Evolutionary conservation across 1,140 invertebrate species (phyloP).

Genomic region (Doryteuthis pealeii): DNA sequence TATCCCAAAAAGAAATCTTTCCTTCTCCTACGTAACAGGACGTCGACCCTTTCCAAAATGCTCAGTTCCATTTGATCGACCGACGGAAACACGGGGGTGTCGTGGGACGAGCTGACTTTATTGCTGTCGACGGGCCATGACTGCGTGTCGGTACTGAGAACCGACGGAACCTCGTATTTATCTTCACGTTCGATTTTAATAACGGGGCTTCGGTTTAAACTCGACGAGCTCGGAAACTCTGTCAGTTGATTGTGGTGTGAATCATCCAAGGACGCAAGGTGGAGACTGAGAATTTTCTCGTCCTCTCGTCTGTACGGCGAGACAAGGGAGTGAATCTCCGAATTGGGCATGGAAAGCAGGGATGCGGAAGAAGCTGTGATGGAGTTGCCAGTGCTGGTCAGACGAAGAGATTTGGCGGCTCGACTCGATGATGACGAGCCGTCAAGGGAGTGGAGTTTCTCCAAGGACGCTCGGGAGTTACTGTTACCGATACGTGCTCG

Average conservation of each 20-base stretch:
- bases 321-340: background rate
- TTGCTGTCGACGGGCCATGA: background rate
- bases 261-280: background rate
- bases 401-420: background rate
- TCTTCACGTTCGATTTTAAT: slow-evolving; percentile 8
- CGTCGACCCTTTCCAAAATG: slow-evolving; percentile 11
- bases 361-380: background rate
- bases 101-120: background rate
- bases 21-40: background rate
- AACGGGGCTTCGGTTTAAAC: background rate
- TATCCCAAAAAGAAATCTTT: slow-evolving; percentile 14
- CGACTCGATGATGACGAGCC: background rate
- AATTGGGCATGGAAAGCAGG: background rate
- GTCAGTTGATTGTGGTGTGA: background rate
- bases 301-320: background rate
- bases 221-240: background rate
- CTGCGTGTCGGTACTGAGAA: background rate
- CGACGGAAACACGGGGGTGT: slow-evolving; percentile 9
- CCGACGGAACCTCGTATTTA: background rate
- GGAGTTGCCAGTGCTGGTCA: background rate
- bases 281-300: background rate
- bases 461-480: background rate
- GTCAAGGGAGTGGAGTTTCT: background rate
- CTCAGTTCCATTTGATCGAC: background rate
- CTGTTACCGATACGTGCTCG: background rate